Conservation (phyloP, 2,113 vertebrate species). For the Helogale parvula region DNA sequence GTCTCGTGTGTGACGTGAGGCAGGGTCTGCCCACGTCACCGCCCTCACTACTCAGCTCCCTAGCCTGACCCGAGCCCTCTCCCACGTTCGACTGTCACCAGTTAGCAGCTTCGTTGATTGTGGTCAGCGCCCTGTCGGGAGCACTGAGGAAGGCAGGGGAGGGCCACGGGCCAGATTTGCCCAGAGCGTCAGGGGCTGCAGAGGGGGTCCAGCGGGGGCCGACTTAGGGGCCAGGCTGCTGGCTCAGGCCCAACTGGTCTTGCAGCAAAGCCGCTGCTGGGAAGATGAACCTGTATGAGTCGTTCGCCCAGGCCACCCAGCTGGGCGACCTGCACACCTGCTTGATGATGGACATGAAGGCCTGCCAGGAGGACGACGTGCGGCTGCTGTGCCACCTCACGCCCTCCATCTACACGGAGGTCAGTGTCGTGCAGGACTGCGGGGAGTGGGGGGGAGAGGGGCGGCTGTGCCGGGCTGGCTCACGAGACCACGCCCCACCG, state of each 20-base stretch:
- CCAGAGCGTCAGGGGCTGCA: not conserved
- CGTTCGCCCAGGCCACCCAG: conserved; percentile 96
- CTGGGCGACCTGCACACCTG: conserved; percentile 97
- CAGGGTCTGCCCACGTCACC: no score
- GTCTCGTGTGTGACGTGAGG: not conserved
- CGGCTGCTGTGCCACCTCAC: conserved; percentile 97
- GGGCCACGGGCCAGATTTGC: not conserved
- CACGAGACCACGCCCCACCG: fast-evolving
- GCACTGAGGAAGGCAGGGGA: not conserved
- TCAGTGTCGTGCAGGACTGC: not conserved
- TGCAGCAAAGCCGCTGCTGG: conserved; percentile 94
- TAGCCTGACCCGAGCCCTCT: not conserved
- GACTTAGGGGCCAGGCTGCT: not conserved
- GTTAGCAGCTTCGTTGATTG: not conserved
- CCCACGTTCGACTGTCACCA: not conserved
- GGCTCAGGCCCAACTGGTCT: not conserved
- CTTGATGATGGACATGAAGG: conserved; percentile 99
- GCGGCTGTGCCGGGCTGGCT: fast-evolving
- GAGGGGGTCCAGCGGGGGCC: not conserved
- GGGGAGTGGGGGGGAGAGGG: fast-evolving
- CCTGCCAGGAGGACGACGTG: conserved; percentile 97
- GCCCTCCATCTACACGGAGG: conserved; percentile 94
- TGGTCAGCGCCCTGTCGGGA: no score
- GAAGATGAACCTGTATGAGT: conserved; percentile 98
- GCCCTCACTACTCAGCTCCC: not conserved